Conservation (phyloP, 2,797 vertebrate species). For the Poecilia gillii region DNA sequence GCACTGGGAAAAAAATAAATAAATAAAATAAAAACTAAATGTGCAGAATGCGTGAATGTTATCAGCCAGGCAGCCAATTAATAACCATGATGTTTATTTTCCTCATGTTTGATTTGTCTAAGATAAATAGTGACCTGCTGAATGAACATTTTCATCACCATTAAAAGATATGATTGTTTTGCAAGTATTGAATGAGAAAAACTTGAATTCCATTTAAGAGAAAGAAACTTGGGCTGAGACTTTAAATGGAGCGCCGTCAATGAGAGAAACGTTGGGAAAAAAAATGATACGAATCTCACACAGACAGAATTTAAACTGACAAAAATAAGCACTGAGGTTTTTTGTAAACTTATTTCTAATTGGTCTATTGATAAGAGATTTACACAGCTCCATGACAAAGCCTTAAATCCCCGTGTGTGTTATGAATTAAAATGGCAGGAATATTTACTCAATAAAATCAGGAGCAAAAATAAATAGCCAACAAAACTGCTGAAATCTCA, state of each 20-base stretch:
- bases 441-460: background rate
- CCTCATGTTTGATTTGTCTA: background rate
- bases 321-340: no score
- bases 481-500: background rate
- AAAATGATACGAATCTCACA: background rate
- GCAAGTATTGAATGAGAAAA: background rate
- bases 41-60: slow-evolving; percentile 18
- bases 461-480: background rate
- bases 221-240: no score
- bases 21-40: slow-evolving; percentile 1
- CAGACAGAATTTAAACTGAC: background rate
- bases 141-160: background rate
- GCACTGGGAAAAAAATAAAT: slow-evolving; percentile 7
- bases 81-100: background rate
- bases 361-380: background rate
- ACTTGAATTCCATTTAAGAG: background rate
- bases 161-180: background rate
- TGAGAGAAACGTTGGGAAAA: background rate
- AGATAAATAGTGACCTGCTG: background rate
- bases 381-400: background rate
- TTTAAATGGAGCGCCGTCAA: background rate
- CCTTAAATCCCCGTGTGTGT: background rate
- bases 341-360: background rate
- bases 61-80: slow-evolving; percentile 21
- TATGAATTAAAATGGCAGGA: background rate